phyloP scores from a whole-genome alignment of 2,888 invertebrate species.

The Allophyes oxyacanthae region DNA sequence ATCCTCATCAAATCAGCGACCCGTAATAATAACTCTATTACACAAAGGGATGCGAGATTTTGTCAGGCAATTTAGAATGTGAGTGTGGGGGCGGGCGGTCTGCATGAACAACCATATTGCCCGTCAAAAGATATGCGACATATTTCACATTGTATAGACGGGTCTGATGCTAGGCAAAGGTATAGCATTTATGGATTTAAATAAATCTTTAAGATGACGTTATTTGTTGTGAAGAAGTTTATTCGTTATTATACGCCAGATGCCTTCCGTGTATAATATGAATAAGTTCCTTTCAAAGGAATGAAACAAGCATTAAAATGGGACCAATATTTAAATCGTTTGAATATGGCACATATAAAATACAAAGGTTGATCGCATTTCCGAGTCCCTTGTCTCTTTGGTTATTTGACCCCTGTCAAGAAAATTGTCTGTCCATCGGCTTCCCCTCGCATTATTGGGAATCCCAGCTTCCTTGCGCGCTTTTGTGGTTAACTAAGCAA shows the following conservation, averaged over 20 bases:
- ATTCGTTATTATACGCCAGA: too few relatives aligned
- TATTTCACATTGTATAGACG: conserved; percentile 59
- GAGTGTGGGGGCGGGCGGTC: conserved; percentile 74
- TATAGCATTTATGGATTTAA: conserved; percentile 6
- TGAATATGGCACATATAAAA: conserved; percentile 37
- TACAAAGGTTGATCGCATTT: conserved; percentile 51
- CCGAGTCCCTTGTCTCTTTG: conserved; percentile 62
- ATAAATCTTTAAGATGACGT: background rate
- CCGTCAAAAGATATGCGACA: conserved; percentile 59
- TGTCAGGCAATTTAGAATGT: conserved; percentile 78
- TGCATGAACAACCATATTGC: conserved; percentile 62
- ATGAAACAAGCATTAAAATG: background rate
- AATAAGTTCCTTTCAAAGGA: background rate
- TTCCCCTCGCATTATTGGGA: conserved; percentile 78
- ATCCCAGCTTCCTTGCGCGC: conserved; percentile 68
- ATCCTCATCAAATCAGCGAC: conserved; percentile 79
- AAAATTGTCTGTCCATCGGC: conserved; percentile 74
- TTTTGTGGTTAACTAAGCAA: conserved; percentile 77
- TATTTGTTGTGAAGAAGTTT: background rate
- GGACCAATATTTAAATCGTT: conserved; percentile 20
- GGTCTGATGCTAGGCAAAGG: conserved; percentile 28
- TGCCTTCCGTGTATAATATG: too few relatives aligned
- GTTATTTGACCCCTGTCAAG: conserved; percentile 82
- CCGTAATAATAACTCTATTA: conserved; percentile 83
- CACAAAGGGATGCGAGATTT: conserved; percentile 81